Base-by-base conservation (phyloP, 2,888 invertebrate genomes). In the Sarcophaga carnaria region DNA sequence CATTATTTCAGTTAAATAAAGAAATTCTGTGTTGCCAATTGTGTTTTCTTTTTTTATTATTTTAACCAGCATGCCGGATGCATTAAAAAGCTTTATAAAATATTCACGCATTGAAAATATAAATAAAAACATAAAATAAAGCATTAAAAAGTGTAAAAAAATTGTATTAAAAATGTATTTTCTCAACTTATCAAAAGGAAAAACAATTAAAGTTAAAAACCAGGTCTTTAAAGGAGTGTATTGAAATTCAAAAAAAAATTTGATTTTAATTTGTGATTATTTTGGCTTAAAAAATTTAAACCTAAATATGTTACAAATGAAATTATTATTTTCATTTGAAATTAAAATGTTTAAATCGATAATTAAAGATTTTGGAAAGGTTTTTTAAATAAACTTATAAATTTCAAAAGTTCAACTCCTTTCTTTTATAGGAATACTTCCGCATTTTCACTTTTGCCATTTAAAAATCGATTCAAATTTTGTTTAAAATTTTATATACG, bases 1-100 rank as follows among this genome's bases (percentile, higher is more conserved):
- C 37, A 37, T 45, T 37, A 37, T 66, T 17, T 11, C 8, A 64
- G 27, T 17, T 4, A 45, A n/a, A 45, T 45, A 10, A 45, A 6
- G 22, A 27, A 27, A 72, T 37, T 37, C 37, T 74, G 20, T 74
- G 62, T 17, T 74, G 72, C 62, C 72, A 74, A 62, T 74, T 74
- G 45, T 14, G 14, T 6, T 11, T 62, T 20, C 60, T 12, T 45
- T 8, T 45, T 22, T 14, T 12, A 45, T 60, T 27, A 59, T 14
- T 60, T 72, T n/a, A 54, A 25, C 2, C 37, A 37, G 10, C 37
- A 37, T 37, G 8, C 37, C 37, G 8, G 8, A 37, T 37, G 37
- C 37, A 6, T 8, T 54, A 71, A 37, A 72, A 60, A 72, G 59
- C 72, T 60, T 60, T 72, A 72, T 72, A 25, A 72, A 60, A 72